Conservation (phyloP, 2,888 invertebrate genomes). For the Apodemia mormo region DNA sequence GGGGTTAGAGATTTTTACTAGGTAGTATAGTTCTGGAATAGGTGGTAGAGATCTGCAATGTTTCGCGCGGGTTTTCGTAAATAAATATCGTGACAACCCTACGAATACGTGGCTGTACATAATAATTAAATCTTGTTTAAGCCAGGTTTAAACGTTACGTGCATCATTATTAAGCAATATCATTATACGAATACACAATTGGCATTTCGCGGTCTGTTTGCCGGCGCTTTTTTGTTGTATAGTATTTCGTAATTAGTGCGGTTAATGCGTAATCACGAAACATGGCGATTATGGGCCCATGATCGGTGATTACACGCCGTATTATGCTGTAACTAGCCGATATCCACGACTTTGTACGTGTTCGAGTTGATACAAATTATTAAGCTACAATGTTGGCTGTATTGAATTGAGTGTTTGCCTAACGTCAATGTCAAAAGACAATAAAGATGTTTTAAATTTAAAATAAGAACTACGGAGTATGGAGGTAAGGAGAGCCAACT, state of each 20-base stretch:
- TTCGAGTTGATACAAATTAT: too few species aligned
- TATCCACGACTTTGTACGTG: too few species aligned
- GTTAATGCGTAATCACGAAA: constrained; percentile 14
- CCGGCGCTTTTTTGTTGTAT: constrained; percentile 11
- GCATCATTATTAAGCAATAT: constrained; percentile 13
- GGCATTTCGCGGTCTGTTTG: constrained; percentile 20
- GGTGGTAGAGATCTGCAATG: too few species aligned
- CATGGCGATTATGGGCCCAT: neutral
- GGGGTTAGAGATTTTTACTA: too few species aligned
- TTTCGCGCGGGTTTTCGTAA: too few species aligned
- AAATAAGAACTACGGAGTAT: too few species aligned
- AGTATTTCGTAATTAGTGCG: constrained; percentile 9
- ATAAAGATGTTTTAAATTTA: too few species aligned
- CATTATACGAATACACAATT: constrained; percentile 20
- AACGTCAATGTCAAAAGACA: too few species aligned
- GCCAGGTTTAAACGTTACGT: constrained; percentile 17
- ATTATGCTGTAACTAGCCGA: neutral
- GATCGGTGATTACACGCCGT: neutral
- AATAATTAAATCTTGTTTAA: constrained; percentile 4
- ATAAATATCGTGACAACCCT: neutral
- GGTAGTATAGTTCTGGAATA: too few species aligned
- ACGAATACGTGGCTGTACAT: constrained; percentile 1
- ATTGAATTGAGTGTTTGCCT: too few species aligned
- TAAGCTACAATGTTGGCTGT: too few species aligned
- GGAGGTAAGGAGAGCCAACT: too few species aligned